Percentiles rank a stretch among this genome's conserved stretches.
Conservation (phyloP, 2,113 vertebrate species). For the Gadus chalcogrammus region DNA sequence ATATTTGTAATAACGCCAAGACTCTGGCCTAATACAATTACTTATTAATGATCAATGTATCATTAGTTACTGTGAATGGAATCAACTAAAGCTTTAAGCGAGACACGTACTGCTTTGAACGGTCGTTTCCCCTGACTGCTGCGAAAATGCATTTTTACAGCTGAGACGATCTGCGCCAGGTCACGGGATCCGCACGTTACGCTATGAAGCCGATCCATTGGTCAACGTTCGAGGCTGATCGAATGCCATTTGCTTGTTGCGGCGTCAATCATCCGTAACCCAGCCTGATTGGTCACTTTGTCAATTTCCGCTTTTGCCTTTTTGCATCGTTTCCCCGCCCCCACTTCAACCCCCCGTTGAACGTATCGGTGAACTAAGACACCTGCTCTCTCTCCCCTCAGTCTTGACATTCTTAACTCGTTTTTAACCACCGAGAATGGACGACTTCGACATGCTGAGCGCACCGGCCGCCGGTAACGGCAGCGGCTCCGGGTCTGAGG, state of each 20-base stretch:
- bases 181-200: slow-evolving; percentile 62
- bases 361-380: slow-evolving; percentile 34
- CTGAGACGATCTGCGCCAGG: slow-evolving; percentile 33
- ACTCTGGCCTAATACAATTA: no score
- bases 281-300: slow-evolving; percentile 40
- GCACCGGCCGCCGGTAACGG: slow-evolving; percentile 67
- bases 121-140: no score
- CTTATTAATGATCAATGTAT: no score
- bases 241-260: slow-evolving; percentile 23
- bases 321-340: neutral
- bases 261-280: slow-evolving; percentile 23
- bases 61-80: no score
- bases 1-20: no score
- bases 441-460: slow-evolving; percentile 74
- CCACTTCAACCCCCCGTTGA: slow-evolving; percentile 34
- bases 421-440: slow-evolving; percentile 58
- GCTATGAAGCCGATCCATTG: no score
- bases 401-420: no score
- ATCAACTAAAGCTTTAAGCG: no score
- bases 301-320: slow-evolving; percentile 41
- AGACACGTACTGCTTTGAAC: no score
- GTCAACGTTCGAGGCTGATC: neutral
- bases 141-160: no score
- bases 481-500: slow-evolving; percentile 67
- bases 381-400: slow-evolving; percentile 30